Conservation (phyloP, 53 echinoderm and acorn worm species). For the Holothuria scabra region DNA sequence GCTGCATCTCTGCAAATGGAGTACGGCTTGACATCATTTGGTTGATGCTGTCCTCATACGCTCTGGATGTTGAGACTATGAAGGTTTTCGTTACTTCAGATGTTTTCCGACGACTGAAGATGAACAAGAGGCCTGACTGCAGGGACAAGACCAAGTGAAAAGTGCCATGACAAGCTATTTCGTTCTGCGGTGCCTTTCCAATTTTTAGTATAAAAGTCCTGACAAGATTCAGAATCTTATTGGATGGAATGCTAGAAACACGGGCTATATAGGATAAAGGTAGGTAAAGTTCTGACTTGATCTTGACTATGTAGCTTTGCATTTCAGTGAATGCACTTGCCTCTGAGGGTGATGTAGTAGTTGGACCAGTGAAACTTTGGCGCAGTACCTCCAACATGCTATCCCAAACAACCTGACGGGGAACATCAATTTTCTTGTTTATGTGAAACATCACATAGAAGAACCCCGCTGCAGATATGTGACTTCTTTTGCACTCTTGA, state of each 20-base stretch:
- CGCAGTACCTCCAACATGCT: neutral
- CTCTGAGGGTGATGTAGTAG: neutral
- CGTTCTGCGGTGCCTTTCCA: neutral
- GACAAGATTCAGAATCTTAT: neutral
- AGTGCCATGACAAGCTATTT: neutral
- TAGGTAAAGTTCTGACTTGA: neutral
- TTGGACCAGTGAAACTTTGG: neutral
- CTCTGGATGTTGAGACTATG: neutral
- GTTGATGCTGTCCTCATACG: neutral
- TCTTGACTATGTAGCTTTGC: neutral
- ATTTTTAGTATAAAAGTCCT: neutral
- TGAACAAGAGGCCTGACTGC: neutral
- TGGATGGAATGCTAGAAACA: neutral
- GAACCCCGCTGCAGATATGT: conserved; percentile 5
- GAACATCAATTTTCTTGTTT: neutral
- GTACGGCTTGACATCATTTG: too few relatives aligned
- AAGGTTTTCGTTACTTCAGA: neutral
- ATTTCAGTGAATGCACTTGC: neutral
- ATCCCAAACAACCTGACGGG: neutral
- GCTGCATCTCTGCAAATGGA: too few relatives aligned
- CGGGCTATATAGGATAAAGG: neutral
- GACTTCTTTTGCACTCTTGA: neutral
- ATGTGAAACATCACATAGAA: neutral
- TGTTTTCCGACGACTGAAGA: neutral
- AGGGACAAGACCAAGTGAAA: neutral